These are phyloP conservation scores for Mantis religiosa DNA, from an alignment of 2,888 invertebrate genomes.

Conservation along the genomic window DNA sequence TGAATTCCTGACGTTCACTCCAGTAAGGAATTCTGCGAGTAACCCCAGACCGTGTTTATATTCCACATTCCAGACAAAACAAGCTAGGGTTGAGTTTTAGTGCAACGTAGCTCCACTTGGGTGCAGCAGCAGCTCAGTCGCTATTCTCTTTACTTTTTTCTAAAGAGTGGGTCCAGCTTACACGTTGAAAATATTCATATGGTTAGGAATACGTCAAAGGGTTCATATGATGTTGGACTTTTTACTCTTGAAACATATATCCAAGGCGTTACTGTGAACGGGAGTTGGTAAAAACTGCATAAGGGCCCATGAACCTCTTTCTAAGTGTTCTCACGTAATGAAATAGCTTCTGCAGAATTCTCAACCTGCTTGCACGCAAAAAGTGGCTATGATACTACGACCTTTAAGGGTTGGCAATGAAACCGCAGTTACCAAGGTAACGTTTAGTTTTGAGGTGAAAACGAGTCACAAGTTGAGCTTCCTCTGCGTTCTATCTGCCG, in stretches of 20 bases:
- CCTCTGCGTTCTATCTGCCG: no score
- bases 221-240: background rate
- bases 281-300: no score
- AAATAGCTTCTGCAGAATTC: no score
- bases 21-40: background rate
- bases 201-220: background rate
- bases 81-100: background rate
- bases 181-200: background rate
- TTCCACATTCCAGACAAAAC: background rate
- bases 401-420: no score
- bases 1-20: background rate
- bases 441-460: no score
- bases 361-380: no score
- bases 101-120: background rate
- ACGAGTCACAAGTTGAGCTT: no score
- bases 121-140: background rate
- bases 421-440: no score
- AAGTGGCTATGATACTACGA: no score
- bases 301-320: no score
- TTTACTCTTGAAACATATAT: background rate
- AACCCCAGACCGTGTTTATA: background rate
- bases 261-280: no score
- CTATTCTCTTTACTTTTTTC: background rate
- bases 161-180: background rate
- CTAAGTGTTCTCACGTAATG: no score